A percentile compares a stretch with the other conserved stretches of the same genome.
phyloP scores from a whole-genome alignment of 2,113 vertebrate species.

The Hemicordylus capensis region DNA sequence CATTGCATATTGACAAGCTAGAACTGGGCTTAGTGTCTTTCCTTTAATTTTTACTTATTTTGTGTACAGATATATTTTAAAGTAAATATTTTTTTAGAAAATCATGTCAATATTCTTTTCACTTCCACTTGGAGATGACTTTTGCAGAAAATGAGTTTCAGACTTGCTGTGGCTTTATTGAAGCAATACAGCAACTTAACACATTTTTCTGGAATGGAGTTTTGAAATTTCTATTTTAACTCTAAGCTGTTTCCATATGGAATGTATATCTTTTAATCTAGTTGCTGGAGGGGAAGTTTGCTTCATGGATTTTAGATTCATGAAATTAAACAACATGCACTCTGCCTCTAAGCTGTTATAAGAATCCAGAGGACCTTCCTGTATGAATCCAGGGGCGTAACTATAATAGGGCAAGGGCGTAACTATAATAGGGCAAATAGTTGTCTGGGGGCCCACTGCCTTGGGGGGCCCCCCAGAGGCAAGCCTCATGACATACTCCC shows the following conservation, averaged over 20 bases:
- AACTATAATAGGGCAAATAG: too few species aligned
- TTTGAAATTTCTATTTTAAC: slow-evolving; percentile 35
- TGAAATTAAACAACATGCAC: slow-evolving; percentile 26
- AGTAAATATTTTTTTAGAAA: slow-evolving; percentile 6
- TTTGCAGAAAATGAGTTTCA: slow-evolving; percentile 40
- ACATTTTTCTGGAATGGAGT: slow-evolving; percentile 42
- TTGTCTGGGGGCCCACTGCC: too few species aligned
- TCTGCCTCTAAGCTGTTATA: slow-evolving; percentile 31
- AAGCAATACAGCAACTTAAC: slow-evolving; percentile 26
- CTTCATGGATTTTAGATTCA: background rate
- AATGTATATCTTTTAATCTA: slow-evolving; percentile 33
- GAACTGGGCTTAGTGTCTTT: background rate
- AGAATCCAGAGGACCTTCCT: slow-evolving; percentile 4
- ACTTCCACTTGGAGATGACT: background rate
- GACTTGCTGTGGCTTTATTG: background rate
- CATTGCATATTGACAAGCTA: background rate
- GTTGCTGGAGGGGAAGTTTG: background rate
- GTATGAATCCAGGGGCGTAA: too few species aligned
- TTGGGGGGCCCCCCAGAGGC: too few species aligned
- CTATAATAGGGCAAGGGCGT: too few species aligned
- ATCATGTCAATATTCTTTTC: background rate
- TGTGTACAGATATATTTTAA: slow-evolving; percentile 18
- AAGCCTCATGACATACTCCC: too few species aligned
- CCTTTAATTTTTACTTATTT: background rate
- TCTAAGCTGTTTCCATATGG: slow-evolving; percentile 31